Conservation (phyloP, 23 tunicate genomes). For the Corella eumyota region DNA sequence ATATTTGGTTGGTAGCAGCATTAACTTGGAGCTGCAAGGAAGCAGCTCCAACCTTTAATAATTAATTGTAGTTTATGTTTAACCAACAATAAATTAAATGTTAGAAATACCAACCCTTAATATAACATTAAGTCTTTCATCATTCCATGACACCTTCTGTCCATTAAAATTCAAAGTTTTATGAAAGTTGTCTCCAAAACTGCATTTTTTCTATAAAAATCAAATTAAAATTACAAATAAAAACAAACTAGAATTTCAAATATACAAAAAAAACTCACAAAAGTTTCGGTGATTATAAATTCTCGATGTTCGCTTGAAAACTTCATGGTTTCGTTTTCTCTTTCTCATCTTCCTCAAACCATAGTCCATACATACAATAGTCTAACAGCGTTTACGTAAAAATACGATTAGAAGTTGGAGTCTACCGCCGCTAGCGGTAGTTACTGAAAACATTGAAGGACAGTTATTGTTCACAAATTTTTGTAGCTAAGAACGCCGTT, state of each 20-base stretch:
- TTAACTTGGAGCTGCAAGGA: neutral
- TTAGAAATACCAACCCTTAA: constrained; percentile 34
- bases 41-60: constrained; percentile 8
- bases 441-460: too few relatives aligned
- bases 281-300: constrained; percentile 74
- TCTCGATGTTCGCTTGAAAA: constrained; percentile 82
- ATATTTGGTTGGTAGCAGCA: neutral
- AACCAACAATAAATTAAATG: neutral
- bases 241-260: too few relatives aligned
- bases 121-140: constrained; percentile 34
- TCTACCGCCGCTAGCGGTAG: too few relatives aligned
- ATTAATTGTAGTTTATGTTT: neutral
- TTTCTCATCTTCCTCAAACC: constrained; percentile 75
- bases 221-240: neutral
- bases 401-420: too few relatives aligned
- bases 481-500: too few relatives aligned
- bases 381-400: too few relatives aligned
- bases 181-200: constrained; percentile 45
- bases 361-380: too few relatives aligned
- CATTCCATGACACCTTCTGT: constrained; percentile 73
- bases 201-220: constrained; percentile 62
- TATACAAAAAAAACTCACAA: too few relatives aligned
- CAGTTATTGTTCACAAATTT: too few relatives aligned
- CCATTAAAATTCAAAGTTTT: constrained; percentile 67
- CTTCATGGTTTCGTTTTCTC: constrained; percentile 88